Evolutionary conservation across 2,888 invertebrate species (phyloP), one percentile per base, ranked within the genome.

Genomic region (Syrphus vitripennis): DNA sequence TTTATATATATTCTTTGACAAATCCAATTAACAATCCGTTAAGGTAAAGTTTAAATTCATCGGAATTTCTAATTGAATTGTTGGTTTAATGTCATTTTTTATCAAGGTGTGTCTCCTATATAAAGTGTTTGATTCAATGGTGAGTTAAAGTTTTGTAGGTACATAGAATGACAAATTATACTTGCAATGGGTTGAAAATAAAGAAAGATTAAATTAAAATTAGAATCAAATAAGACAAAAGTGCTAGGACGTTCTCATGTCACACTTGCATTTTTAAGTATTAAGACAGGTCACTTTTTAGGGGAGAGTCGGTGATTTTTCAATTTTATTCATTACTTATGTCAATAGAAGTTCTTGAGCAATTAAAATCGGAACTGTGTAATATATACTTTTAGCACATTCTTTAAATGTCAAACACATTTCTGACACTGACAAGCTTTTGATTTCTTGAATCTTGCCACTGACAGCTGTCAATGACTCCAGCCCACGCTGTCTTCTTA

Each of bases 1-100:
- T 40, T n/a, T n/a, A n/a, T n/a, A n/a, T 61, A 61, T 50, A 24
- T 48, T 59, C 59, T 24, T 61, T 21, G 40, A 21, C 16, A 65
- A 75, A 75, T 75, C 75, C 75, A 75, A 75, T 75, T 75, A 75
- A 10, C 12, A 50, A 50, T 67, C 45, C n/a, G 16, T 34, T 61
- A 4, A 48, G 34, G 21, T 45, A 2, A 24, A n/a, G n/a, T 29
- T 55, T 29, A 29, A 55, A 16, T 57, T 57, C 31, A 65, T 21
- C 24, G 12, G 31, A 12, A 40, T 31, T 31, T 65, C 21, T 65
- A 34, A 48, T 65, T 48, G 65, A 65, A 48, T 9, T 65, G 65
- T 65, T 45, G 31, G 29, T 65, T 65, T 65, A 65, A 48, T 65
- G 65, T 55, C 55, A 37, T n/a, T 55, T n/a, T 55, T 48, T 34